Evolutionary conservation across 2,888 invertebrate species (phyloP), one percentile per base, ranked within the genome.

Genomic region (Lasioglossum oenotherae): DNA sequence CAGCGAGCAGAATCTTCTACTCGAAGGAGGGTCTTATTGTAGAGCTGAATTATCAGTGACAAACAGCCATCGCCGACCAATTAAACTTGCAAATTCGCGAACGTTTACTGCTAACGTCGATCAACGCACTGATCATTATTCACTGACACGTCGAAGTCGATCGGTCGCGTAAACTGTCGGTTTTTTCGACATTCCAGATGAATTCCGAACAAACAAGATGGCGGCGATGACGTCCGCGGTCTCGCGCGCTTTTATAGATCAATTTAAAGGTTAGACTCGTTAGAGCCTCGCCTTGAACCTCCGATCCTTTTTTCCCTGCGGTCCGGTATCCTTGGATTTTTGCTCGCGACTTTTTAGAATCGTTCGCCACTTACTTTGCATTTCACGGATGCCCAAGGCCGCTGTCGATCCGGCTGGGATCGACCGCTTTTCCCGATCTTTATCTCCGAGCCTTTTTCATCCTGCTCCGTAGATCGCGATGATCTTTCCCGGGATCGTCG

Each of bases 341-440:
- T 23, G 57, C 78, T 64, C 53, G 16, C 53, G 57, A 80, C 78
- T 81, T 73, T 85, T 86, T 76, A 72, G 67, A 67, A 19, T 74
- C 69, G 41, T 71, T 74, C 69, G 27, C 76, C 78, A 27, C 67
- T 78, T 84, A 84, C 78, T 76, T 73, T 35, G 72, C 78, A 71
- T 71, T 75, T 78, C 60, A 23, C 78, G 80, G 78, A 83, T 78
- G 75, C 60, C 73, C 87, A 86, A 86, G 86, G 85, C 76, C 53
- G 60, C 38, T 41, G 57, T 16, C 64, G 80, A 86, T 86, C 44
- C 74, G 80, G 74, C 67, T 49, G 5, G 82, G 77, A 78, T 82
- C 87, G 86, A 79, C 80, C 69, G 81, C 81, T 77, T 86, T 87
- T 87, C 81, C 79, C 86, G 87, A 87, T 87, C 79, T 64, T 81